Evolutionary conservation across 2,888 invertebrate species (phyloP).

Genomic region (Epistrophe grossulariae): DNA sequence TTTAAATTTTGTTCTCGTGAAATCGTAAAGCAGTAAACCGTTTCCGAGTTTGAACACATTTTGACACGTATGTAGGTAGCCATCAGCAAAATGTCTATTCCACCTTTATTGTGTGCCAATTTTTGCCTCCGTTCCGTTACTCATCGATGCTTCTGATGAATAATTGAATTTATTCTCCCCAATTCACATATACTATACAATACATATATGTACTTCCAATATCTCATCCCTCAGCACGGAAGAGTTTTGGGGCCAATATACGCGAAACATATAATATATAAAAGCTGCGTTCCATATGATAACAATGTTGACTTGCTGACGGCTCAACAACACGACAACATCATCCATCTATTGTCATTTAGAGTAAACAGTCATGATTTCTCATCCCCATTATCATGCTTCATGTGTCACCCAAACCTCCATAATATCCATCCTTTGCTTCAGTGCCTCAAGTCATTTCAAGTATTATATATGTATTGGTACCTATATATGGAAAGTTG

Average conservation of each 20-base stretch:
- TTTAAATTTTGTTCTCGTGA: not conserved
- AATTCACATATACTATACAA: not conserved
- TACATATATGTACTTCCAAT: not conserved
- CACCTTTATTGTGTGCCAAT: not conserved
- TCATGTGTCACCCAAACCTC: not conserved
- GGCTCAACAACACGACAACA: slow-evolving; percentile 58
- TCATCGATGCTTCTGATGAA: slow-evolving; percentile 46
- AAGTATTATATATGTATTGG: not conserved
- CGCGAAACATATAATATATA: slow-evolving; percentile 28
- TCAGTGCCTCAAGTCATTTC: slow-evolving; percentile 39
- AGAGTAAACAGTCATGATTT: slow-evolving; percentile 53
- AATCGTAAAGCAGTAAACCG: no score
- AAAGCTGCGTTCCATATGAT: slow-evolving; percentile 41
- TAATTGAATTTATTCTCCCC: slow-evolving; percentile 56
- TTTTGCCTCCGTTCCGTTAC: not conserved
- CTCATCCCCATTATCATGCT: slow-evolving; percentile 10
- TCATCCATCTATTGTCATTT: slow-evolving; percentile 42
- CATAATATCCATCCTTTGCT: not conserved
- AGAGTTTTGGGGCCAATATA: slow-evolving; percentile 31
- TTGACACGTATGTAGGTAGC: not conserved
- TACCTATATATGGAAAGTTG: not conserved
- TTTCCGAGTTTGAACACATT: not conserved
- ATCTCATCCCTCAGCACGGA: not conserved
- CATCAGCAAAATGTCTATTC: not conserved
- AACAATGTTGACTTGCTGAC: slow-evolving; percentile 50